Percentiles rank a stretch among this genome's conserved stretches.
Conservation (phyloP, 2,888 invertebrate species). For the Lepidochitona cinerea region DNA sequence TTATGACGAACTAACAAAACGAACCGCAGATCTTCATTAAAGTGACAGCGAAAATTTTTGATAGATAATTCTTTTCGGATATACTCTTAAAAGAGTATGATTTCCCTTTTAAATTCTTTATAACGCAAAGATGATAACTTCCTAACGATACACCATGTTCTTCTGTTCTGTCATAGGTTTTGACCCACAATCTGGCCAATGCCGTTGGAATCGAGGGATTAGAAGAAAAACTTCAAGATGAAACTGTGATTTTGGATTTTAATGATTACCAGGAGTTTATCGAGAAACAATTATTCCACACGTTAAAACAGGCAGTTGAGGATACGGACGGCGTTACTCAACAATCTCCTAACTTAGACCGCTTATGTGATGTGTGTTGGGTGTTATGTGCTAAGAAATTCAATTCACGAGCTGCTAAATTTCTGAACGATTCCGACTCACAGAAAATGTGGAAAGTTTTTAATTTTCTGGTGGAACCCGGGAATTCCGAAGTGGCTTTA, state of each 20-base stretch:
- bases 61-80: too few species aligned
- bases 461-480: constrained; percentile 81
- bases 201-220: constrained; percentile 83
- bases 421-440: constrained; percentile 78
- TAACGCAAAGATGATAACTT: too few species aligned
- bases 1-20: too few species aligned
- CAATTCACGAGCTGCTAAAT: constrained; percentile 75
- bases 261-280: constrained; percentile 21
- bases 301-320: constrained; percentile 10
- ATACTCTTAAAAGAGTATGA: too few species aligned
- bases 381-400: constrained; percentile 81
- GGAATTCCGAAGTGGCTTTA: constrained; percentile 69
- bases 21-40: too few species aligned
- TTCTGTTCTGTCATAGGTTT: too few species aligned
- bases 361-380: constrained; percentile 84
- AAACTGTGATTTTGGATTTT: constrained; percentile 53
- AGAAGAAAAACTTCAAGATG: constrained; percentile 85
- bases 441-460: constrained; percentile 80
- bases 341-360: constrained; percentile 34
- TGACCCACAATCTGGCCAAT: constrained; percentile 86
- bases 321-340: constrained; percentile 19
- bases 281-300: constrained; percentile 10
- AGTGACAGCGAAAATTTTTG: too few species aligned
- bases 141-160: too few species aligned
- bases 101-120: too few species aligned